Percentiles rank a stretch among this genome's conserved stretches.
phyloP scores from a whole-genome alignment of 1,140 invertebrate species.

The Zaprionus gabonicus region DNA sequence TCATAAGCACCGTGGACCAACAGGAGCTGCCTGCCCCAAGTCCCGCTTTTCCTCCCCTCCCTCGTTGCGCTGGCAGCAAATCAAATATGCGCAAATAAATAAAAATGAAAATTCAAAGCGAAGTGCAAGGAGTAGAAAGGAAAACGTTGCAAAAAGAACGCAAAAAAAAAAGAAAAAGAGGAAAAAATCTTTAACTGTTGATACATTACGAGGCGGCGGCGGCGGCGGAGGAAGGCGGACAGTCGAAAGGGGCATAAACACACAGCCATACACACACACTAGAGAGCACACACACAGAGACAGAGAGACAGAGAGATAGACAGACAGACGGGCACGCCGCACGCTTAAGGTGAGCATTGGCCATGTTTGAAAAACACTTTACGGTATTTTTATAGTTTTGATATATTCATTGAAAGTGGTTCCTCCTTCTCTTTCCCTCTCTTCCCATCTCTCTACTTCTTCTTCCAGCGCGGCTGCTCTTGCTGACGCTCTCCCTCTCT shows the following conservation, averaged over 20 bases:
- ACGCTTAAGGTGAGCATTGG: constrained; percentile 68
- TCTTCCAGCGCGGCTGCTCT: background rate
- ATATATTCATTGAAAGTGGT: constrained; percentile 82
- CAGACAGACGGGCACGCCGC: background rate
- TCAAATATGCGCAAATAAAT: constrained; percentile 83
- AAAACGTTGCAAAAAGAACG: constrained; percentile 31
- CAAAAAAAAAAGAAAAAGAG: constrained; percentile 9
- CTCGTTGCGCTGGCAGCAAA: constrained; percentile 42
- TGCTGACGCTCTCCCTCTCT: constrained; percentile 28
- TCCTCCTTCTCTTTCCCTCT: constrained; percentile 4
- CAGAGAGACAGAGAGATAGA: background rate
- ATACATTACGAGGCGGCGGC: constrained; percentile 56
- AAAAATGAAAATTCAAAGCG: constrained; percentile 79
- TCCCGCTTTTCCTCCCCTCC: background rate
- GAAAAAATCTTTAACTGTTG: constrained; percentile 72
- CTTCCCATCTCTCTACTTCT: constrained; percentile 1
- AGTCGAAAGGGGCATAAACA: background rate
- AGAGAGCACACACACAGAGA: constrained; percentile 1
- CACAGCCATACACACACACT: constrained; percentile 4
- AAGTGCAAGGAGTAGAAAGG: constrained; percentile 47
- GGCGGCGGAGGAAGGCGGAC: background rate
- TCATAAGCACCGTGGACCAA: constrained; percentile 63
- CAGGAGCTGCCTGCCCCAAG: constrained; percentile 22
- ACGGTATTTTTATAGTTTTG: constrained; percentile 82
- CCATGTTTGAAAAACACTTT: constrained; percentile 72